Evolutionary conservation across 2,888 invertebrate genomes (phyloP), one percentile per base, ranked within the genome.

Genomic region (Cynaeus angustus): DNA sequence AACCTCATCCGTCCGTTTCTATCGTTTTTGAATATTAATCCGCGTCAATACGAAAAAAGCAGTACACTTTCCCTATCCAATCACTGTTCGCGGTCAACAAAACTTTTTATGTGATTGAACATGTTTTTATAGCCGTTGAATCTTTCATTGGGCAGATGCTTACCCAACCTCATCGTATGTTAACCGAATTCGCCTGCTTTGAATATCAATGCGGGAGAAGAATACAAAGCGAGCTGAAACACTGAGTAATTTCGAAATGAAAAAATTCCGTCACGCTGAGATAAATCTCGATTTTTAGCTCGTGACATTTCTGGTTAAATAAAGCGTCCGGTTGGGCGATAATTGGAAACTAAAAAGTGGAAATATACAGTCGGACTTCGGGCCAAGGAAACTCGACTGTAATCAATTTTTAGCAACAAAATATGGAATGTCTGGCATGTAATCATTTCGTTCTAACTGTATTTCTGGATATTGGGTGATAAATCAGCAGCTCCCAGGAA

Each of bases 101-200:
- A 16, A 10, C 9, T 41, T 55, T 55, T 56, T 41, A 16, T 10
- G 37, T 28, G 59, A 59, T 59, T 46, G 45, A 59, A 14, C 45
- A 30, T 59, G 45, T 61, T 61, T 61, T 61, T 61, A 38, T 48
- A 38, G 37, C 45, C 48, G 48, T 28, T 64, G 53, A 64, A 53
- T 64, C 43, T 64, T 53, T 64, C 53, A 53, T 41, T 37, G 37
- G 41, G 43, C 12, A 37, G 53, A 26, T 64, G 53, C 33, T 53
- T 37, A 53, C 21, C 53, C 64, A 64, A 64, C 52, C 64, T 64
- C 38, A 30, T 28, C 64, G 52, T 38, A 30, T 62, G 50, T 56
- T 50, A 66, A 58, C 58, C 66, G 66, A 66, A 58, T 38, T 58
- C 66, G 48, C 50, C 58, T 66, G 66, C 28, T 52, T 59, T 48